Base-by-base conservation (phyloP, 1,140 invertebrate genomes). In the Zaprionus lachaisei region DNA sequence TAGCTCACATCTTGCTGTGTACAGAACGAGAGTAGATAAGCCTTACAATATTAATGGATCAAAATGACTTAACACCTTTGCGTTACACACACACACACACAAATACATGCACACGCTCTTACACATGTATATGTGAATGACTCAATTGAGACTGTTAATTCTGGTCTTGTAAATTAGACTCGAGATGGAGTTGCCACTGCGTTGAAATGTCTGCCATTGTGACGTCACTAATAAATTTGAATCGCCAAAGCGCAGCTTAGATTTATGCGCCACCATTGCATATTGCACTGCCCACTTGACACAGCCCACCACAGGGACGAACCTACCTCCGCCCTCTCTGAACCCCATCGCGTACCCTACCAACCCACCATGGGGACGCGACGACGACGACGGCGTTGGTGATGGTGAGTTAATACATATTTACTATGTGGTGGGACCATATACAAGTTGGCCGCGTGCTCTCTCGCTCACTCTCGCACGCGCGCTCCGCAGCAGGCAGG, bases 321-420 rank as follows among this genome's bases (percentile, higher is more conserved):
- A 12, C 7, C 34, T 67, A 24, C 66, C 17, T n/a, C 76, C 22
- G 28, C 44, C 66, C 62, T n/a, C 9, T 54, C 41, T 62, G 44
- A 26, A 51, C 38, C 28, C 67, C 58, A 58, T 15, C 11, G 9
- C 22, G 41, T 47, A 47, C 47, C 72, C 66, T 9, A 34, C 31
- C 72, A 75, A 60, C 67, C 72, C 72, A 69, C 28, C 69, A 66
- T 65, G 68, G 68, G 61, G 68, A 74, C 72, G 56, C 72, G 56
- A 20, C 20, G 28, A 24, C 49, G 57, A 17, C 20, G 62, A 37
- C 49, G 57, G 15, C 20, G 62, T 41, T 54, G 72, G 41, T 61
- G 72, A 81, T 79, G 83, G 72, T 79, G 83, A 85, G 83, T 85
- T 86, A 81, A 85, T 85, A 86, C 73, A 63, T 81, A 83, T 87